Evolutionary conservation across 2,888 invertebrate species (phyloP).

Genomic region (Agrochola lota): DNA sequence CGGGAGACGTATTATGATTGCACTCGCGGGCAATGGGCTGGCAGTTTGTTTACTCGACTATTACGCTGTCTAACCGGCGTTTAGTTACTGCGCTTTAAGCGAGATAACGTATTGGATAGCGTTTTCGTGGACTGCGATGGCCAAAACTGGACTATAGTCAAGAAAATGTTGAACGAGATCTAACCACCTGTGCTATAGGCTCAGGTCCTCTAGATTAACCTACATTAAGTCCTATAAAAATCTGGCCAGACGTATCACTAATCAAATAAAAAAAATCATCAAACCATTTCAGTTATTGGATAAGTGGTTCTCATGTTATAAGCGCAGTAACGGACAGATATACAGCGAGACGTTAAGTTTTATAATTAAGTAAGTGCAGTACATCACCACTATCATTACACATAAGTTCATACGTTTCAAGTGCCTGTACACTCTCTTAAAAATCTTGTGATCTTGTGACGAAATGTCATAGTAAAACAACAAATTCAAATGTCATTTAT

Average conservation of each 20-base stretch:
- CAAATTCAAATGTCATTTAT: too few species aligned
- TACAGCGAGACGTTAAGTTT: not conserved
- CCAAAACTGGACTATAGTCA: slow-evolving; percentile 39
- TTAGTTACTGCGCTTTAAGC: slow-evolving; percentile 44
- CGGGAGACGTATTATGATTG: slow-evolving; percentile 56
- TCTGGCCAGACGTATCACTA: too few species aligned
- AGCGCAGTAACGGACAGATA: not conserved
- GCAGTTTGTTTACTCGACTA: slow-evolving; percentile 59
- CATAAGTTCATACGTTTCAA: not conserved
- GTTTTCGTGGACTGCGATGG: slow-evolving; percentile 25
- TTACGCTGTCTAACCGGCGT: slow-evolving; percentile 57
- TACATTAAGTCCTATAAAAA: not conserved
- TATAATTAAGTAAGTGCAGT: not conserved
- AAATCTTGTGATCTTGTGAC: not conserved
- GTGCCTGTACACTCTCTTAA: not conserved
- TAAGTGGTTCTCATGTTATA: slow-evolving; percentile 11
- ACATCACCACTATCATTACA: not conserved
- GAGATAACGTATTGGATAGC: slow-evolving; percentile 51
- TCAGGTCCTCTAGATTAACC: not conserved
- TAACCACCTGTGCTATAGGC: not conserved
- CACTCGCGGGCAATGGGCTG: slow-evolving; percentile 58
- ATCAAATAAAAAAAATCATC: not conserved
- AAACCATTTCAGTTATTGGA: not conserved
- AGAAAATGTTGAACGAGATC: not conserved
- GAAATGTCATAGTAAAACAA: not conserved